These are phyloP conservation scores for Myotis yumanensis DNA, from an alignment of 2,113 vertebrate genomes.

Conservation along the genomic window DNA sequence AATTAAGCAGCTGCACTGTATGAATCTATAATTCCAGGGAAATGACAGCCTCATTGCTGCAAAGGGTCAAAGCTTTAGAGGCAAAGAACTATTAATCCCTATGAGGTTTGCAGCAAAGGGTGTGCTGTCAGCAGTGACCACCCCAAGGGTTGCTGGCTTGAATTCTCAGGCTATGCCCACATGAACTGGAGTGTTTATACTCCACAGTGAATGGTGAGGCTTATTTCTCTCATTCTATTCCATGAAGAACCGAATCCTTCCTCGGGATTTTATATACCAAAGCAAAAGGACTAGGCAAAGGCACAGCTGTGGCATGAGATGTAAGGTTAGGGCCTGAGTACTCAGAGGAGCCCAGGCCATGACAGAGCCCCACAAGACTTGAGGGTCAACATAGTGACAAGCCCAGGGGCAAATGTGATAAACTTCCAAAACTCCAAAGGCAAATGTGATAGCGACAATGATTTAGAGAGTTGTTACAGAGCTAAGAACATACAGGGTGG, in stretches of 20 bases:
- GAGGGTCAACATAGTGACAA: neutral
- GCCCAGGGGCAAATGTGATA: conserved; percentile 3
- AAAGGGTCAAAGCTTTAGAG: conserved; percentile 38
- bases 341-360: neutral
- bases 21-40: conserved; percentile 63
- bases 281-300: neutral
- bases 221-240: conserved; percentile 6
- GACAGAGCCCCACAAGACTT: neutral
- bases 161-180: neutral
- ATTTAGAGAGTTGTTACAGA: neutral
- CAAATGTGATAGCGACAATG: neutral
- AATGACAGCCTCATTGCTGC: conserved; percentile 41
- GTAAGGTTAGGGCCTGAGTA: neutral
- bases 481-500: neutral
- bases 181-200: neutral
- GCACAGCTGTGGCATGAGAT: neutral
- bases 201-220: neutral
- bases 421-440: neutral
- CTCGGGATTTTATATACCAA: neutral
- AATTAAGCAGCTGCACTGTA: conserved; percentile 56
- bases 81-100: conserved; percentile 45
- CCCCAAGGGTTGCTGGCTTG: neutral
- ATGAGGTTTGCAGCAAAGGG: conserved; percentile 36
- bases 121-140: neutral
- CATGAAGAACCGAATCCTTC: conserved; percentile 17